A percentile compares a stretch with the other conserved stretches of the same genome.
phyloP scores from a whole-genome alignment of 2,888 invertebrate species.

The Eubasilissa splendida region DNA sequence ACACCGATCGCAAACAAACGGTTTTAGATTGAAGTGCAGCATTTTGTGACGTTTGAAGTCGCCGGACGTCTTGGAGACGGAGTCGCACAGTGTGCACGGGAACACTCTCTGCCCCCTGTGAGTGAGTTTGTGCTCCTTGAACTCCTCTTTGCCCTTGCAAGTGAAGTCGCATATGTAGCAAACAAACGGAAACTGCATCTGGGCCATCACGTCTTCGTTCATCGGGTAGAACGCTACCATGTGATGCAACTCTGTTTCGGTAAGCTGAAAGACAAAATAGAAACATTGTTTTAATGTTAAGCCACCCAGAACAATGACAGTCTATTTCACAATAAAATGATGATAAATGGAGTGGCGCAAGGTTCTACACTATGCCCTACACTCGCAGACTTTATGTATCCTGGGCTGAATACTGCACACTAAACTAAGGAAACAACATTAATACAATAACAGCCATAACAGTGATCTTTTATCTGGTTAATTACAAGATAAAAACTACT shows the following conservation, averaged over 20 bases:
- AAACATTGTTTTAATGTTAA: too few relatives aligned
- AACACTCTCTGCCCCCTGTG: constrained; percentile 32
- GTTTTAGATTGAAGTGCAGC: constrained; percentile 32
- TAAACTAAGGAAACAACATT: too few relatives aligned
- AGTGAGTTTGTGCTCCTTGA: constrained; percentile 25
- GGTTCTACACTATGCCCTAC: too few relatives aligned
- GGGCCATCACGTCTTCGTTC: constrained; percentile 19
- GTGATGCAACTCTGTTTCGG: constrained; percentile 17
- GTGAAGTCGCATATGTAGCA: constrained; percentile 38
- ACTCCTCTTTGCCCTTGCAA: neutral
- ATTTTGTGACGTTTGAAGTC: constrained; percentile 42
- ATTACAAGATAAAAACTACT: too few relatives aligned
- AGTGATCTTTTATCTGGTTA: too few relatives aligned
- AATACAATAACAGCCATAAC: too few relatives aligned
- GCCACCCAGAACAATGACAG: too few relatives aligned
- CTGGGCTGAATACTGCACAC: too few relatives aligned
- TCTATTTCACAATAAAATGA: too few relatives aligned
- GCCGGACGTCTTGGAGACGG: constrained; percentile 22
- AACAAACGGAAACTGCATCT: constrained; percentile 2
- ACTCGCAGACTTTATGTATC: too few relatives aligned
- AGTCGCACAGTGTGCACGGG: constrained; percentile 25
- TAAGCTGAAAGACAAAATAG: constrained; percentile 1
- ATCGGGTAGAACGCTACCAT: constrained; percentile 25
- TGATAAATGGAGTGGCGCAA: too few relatives aligned
- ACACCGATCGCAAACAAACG: constrained; percentile 18